These are phyloP conservation scores for Carcina quercana DNA, from an alignment of 2,888 invertebrate species.

Conservation along the genomic window DNA sequence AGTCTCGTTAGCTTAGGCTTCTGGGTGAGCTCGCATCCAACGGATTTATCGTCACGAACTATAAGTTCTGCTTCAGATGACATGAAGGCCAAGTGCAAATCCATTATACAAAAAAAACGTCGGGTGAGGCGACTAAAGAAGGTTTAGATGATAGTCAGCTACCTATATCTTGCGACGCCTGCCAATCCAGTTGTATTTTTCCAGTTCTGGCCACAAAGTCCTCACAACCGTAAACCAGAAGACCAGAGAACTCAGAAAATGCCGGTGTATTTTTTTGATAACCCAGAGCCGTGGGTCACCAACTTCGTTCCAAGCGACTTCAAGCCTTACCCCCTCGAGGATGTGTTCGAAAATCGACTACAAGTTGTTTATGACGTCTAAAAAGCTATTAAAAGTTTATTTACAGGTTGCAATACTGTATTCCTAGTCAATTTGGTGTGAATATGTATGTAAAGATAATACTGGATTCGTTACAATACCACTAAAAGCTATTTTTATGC, in stretches of 20 bases:
- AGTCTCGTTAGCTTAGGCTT: too few relatives aligned
- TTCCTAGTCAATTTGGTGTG: constrained; percentile 1
- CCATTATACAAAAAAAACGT: too few relatives aligned
- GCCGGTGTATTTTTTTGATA: constrained; percentile 31
- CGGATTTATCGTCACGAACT: too few relatives aligned
- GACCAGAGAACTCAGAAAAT: constrained; percentile 17
- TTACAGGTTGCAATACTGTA: constrained; percentile 24
- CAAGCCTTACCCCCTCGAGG: constrained; percentile 31
- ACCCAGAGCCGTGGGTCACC: constrained; percentile 32
- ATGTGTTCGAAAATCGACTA: constrained; percentile 34
- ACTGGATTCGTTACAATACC: not conserved
- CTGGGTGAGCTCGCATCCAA: too few relatives aligned
- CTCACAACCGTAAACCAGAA: constrained; percentile 23
- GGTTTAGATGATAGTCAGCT: too few relatives aligned
- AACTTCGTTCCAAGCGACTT: constrained; percentile 31
- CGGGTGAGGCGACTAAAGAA: too few relatives aligned
- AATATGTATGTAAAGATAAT: not conserved
- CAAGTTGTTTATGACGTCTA: constrained; percentile 24
- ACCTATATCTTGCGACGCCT: too few relatives aligned
- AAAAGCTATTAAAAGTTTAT: constrained; percentile 7
- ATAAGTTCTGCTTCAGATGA: too few relatives aligned
- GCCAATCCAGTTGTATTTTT: too few relatives aligned
- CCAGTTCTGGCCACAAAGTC: constrained; percentile 23
- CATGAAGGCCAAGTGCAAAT: too few relatives aligned
- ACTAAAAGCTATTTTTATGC: not conserved